phyloP scores from a whole-genome alignment of 2,113 vertebrate genomes.

The Illadopsis cleaveri region DNA sequence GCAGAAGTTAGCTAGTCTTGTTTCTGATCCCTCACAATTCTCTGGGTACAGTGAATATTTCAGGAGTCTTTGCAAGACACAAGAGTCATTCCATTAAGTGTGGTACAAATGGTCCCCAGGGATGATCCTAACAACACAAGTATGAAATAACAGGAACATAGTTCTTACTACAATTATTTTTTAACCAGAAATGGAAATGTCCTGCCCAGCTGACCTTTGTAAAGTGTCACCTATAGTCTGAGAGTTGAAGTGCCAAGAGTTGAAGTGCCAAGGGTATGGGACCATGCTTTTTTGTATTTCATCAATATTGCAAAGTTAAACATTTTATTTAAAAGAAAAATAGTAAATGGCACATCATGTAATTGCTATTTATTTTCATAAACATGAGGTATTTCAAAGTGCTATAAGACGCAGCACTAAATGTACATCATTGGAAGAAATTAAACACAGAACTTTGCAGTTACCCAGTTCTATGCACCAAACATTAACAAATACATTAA shows the following conservation, averaged over 20 bases:
- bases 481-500: constrained; percentile 99
- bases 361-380: constrained; percentile 99
- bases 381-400: constrained; percentile 99
- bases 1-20: neutral
- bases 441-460: constrained; percentile 90
- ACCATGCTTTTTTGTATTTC: neutral
- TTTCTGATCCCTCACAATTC: neutral
- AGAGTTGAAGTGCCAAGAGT: neutral
- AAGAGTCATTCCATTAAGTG: neutral
- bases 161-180: neutral
- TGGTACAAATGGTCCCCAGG: neutral
- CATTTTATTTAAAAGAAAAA: constrained; percentile 47
- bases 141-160: neutral
- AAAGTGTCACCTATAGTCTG: neutral
- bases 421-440: constrained; percentile 92
- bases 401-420: constrained; percentile 99
- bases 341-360: constrained; percentile 69
- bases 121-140: neutral
- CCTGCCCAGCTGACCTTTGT: neutral
- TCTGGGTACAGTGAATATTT: neutral
- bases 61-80: neutral
- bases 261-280: neutral
- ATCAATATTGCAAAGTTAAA: neutral
- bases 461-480: constrained; percentile 99
- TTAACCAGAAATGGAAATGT: neutral